Conservation (phyloP, 2,113 vertebrate genomes). For the Phaethornis superciliosus region DNA sequence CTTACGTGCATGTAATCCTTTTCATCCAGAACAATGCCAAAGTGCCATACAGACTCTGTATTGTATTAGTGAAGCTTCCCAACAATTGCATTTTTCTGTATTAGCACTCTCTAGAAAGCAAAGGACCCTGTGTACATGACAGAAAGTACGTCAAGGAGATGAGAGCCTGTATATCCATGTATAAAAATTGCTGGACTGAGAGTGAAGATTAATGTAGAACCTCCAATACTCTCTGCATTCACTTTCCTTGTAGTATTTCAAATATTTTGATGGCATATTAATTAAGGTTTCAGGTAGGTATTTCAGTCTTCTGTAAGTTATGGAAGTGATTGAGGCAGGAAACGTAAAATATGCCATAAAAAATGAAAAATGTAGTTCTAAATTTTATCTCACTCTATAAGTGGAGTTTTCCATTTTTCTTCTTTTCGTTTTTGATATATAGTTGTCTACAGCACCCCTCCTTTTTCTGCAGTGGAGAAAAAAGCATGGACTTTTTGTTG, state of each 20-base stretch:
- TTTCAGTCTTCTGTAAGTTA: not conserved
- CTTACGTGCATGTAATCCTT: not conserved
- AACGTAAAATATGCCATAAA: not conserved
- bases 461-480: not conserved
- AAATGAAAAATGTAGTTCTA: not conserved
- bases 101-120: not conserved
- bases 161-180: not conserved
- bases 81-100: conserved; percentile 2
- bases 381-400: not conserved
- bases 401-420: rapidly evolving
- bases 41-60: not conserved
- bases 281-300: not conserved
- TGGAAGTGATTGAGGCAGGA: not conserved
- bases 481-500: not conserved
- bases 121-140: not conserved
- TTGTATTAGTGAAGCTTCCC: not conserved
- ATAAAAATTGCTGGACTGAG: rapidly evolving
- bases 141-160: not conserved
- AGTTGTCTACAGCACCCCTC: not conserved
- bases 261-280: not conserved
- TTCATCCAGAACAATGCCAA: conserved; percentile 16
- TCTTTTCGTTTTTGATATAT: not conserved
- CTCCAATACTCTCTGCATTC: not conserved
- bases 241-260: not conserved
- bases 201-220: not conserved